A percentile compares a stretch with the other conserved stretches of the same genome.
Conservation (phyloP, 2,797 vertebrate species). For the Ctenopoma multispine region DNA sequence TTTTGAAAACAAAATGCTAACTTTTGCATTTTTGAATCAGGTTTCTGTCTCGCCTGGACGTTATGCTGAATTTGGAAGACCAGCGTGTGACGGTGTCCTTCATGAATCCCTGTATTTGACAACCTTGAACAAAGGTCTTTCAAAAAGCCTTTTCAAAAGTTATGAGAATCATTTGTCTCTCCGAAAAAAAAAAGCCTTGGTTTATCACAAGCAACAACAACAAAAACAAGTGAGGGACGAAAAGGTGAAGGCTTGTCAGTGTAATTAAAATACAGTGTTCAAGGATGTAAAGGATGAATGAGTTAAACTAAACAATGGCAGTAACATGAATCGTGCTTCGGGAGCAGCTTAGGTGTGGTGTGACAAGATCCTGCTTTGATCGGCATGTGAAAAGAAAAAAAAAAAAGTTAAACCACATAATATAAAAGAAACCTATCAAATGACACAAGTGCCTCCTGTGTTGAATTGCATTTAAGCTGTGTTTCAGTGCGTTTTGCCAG, state of each 20-base stretch:
- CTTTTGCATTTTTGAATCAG: slow-evolving; percentile 11
- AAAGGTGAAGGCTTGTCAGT: slow-evolving; percentile 11
- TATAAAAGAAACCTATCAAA: background rate
- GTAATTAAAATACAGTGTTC: slow-evolving; percentile 1
- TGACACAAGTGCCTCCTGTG: background rate
- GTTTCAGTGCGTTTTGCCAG: background rate
- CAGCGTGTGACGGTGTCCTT: background rate
- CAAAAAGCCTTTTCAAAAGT: slow-evolving; percentile 51
- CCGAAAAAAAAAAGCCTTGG: slow-evolving; percentile 55
- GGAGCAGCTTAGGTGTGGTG: slow-evolving; percentile 17
- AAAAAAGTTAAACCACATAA: background rate
- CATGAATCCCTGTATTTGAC: slow-evolving; percentile 34
- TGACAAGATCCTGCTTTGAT: slow-evolving; percentile 34
- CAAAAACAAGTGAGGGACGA: slow-evolving; percentile 27
- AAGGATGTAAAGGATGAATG: background rate
- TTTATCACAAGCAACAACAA: slow-evolving; percentile 19
- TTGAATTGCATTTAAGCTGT: background rate
- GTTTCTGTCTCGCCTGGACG: background rate
- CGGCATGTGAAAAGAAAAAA: background rate
- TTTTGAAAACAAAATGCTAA: slow-evolving; percentile 15
- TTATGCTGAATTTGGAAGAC: slow-evolving; percentile 3
- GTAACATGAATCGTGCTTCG: background rate
- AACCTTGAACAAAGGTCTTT: slow-evolving; percentile 72
- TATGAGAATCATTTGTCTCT: slow-evolving; percentile 47
- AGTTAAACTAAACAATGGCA: slow-evolving; percentile 6